These are phyloP conservation scores for Mormyrops attenuatus DNA, from an alignment of 2,797 vertebrate species.

Conservation along the genomic window DNA sequence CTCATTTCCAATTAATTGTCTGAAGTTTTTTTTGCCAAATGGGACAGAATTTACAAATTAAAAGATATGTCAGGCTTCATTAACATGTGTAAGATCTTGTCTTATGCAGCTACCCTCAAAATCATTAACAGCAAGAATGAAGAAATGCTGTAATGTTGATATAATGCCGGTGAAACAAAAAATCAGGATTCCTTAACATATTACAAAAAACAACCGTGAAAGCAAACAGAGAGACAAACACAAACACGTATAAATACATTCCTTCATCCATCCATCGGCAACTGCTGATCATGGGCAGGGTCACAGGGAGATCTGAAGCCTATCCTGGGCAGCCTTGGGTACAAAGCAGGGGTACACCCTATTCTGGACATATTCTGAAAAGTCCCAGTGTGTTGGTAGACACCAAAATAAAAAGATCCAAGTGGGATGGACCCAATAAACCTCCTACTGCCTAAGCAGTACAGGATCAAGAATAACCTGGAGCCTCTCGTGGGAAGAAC, in stretches of 20 bases:
- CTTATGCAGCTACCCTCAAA: conserved; percentile 7
- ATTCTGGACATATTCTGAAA: background rate
- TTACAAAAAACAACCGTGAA: background rate
- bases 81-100: conserved; percentile 27
- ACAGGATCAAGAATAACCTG: background rate
- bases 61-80: conserved; percentile 32
- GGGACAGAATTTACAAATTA: conserved; percentile 31
- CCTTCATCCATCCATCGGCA: background rate
- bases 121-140: background rate
- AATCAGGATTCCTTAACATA: background rate
- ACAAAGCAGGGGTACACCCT: background rate
- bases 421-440: background rate
- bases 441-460: background rate
- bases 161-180: background rate
- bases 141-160: background rate
- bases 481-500: background rate
- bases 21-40: conserved; percentile 13
- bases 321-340: background rate
- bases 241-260: background rate
- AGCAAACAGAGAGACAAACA: background rate
- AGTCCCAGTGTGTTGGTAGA: background rate
- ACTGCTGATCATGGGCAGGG: background rate
- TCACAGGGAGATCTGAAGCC: background rate
- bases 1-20: conserved; percentile 20
- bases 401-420: background rate